phyloP scores from a whole-genome alignment of 2,888 invertebrate species.

The Terebella lapidaria region DNA sequence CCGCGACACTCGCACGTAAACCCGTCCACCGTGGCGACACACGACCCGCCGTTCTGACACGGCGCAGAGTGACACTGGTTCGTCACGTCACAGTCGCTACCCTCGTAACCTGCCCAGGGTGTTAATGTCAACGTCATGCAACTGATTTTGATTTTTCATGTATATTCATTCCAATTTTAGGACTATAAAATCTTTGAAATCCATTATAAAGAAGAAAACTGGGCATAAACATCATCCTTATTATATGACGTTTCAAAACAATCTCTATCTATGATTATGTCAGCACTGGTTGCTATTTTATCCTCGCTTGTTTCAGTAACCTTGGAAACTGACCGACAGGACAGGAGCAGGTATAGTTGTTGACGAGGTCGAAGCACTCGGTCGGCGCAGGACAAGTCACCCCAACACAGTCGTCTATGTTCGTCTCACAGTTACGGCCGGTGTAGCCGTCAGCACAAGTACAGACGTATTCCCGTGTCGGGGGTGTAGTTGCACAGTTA shows the following conservation, averaged over 20 bases:
- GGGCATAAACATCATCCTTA: too few relatives aligned
- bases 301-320: too few relatives aligned
- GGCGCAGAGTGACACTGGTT: constrained; percentile 23
- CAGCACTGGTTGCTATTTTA: too few relatives aligned
- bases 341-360: constrained; percentile 5
- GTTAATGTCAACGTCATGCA: too few relatives aligned
- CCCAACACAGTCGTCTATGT: constrained; percentile 13
- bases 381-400: background rate
- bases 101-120: background rate
- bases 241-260: too few relatives aligned
- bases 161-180: too few relatives aligned
- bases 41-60: constrained; percentile 58
- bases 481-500: constrained; percentile 4
- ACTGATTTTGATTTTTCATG: too few relatives aligned
- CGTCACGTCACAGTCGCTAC: background rate
- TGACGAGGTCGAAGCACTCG: constrained; percentile 12
- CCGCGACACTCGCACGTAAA: constrained; percentile 63
- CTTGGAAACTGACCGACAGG: background rate
- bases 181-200: too few relatives aligned
- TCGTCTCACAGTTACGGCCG: constrained; percentile 11
- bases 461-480: constrained; percentile 1
- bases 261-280: too few relatives aligned
- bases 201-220: too few relatives aligned
- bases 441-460: constrained; percentile 6
- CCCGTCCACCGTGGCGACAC: constrained; percentile 58